Base-by-base conservation (phyloP, 2,888 invertebrate genomes). In the Stenichneumon culpator region DNA sequence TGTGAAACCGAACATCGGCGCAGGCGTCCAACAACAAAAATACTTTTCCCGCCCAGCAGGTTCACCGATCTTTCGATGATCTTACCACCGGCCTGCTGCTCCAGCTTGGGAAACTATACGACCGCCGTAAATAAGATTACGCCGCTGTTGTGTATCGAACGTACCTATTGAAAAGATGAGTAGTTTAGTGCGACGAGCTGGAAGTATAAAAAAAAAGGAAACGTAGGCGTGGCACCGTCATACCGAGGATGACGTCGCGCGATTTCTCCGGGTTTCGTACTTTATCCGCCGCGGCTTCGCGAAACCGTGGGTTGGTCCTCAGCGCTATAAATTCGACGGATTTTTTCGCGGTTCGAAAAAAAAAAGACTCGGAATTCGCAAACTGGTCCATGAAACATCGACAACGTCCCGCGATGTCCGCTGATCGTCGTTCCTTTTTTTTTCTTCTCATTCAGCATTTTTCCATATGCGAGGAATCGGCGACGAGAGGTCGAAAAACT, bases 221-320 rank as follows among this genome's bases (percentile, higher is more conserved):
- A 44, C 65, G 86, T 87, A 80, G 85, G 86, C 77, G 86, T 83
- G 74, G 83, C 74, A 67, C 68, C 82, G 83, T 78, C 68, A 82
- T 87, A 87, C 84, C 79, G 86, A 85, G 70, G 69, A 82, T 78
- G 69, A 79, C 69, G 70, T 54, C 60, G 72, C 36, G 67, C 67
- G 39, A 19, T 78, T 78, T 78, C 78, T 68, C 60, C 79, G 57
- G 63, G 67, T 60, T 68, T 80, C 63, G 78, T 87, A 79, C 83
- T 65, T 81, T 73, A 63, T 50, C 54, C 78, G 54, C 32, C 47
- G 70, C 69, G 79, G 75, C 63, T 57, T 67, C 52, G 60, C 75
- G 79, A 80, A 84, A 83, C 81, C 83, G 84, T 84, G 79, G 86
- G 82, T 63, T 72, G 83, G 69, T 73, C 83, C 86, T 87, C 73